Percentiles rank a stretch among this genome's conserved stretches.
Conservation (phyloP, 2,888 invertebrate genomes). For the Archips crataeganus region DNA sequence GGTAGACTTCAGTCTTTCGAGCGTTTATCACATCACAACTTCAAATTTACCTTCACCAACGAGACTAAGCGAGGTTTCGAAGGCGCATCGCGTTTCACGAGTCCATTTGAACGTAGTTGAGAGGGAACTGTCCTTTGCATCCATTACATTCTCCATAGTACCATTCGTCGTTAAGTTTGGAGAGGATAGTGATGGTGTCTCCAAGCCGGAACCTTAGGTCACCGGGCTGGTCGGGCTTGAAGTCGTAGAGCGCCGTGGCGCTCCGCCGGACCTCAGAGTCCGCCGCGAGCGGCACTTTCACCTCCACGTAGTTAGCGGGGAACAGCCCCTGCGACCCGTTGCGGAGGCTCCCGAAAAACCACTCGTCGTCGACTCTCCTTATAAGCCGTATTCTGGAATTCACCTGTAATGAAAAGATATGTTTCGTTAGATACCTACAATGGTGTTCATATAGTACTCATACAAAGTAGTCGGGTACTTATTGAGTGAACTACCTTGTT, state of each 20-base stretch:
- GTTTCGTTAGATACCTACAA: neutral
- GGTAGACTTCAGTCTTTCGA: constrained; percentile 59
- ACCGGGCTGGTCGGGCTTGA: constrained; percentile 86
- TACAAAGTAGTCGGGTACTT: neutral
- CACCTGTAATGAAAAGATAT: constrained; percentile 80
- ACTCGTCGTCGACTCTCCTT: constrained; percentile 90
- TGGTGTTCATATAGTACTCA: neutral
- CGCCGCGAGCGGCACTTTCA: constrained; percentile 88
- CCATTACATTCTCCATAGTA: constrained; percentile 90
- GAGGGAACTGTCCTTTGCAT: constrained; percentile 91
- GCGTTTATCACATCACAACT: constrained; percentile 49
- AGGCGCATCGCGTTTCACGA: constrained; percentile 47
- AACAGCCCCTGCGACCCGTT: constrained; percentile 91
- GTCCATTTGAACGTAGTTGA: constrained; percentile 89
- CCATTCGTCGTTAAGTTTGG: constrained; percentile 92
- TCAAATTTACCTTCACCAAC: constrained; percentile 43
- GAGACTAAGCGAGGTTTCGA: constrained; percentile 15
- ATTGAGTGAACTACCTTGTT: neutral
- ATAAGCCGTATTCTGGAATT: constrained; percentile 90
- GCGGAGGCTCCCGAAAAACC: constrained; percentile 91
- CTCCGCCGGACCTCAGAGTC: constrained; percentile 58
- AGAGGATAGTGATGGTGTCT: constrained; percentile 86
- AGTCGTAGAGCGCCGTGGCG: constrained; percentile 89
- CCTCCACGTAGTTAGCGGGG: constrained; percentile 92
- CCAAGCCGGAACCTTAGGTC: constrained; percentile 70